These are phyloP conservation scores for Nothocercus nigrocapillus DNA, from an alignment of 2,113 vertebrate species.

Conservation along the genomic window DNA sequence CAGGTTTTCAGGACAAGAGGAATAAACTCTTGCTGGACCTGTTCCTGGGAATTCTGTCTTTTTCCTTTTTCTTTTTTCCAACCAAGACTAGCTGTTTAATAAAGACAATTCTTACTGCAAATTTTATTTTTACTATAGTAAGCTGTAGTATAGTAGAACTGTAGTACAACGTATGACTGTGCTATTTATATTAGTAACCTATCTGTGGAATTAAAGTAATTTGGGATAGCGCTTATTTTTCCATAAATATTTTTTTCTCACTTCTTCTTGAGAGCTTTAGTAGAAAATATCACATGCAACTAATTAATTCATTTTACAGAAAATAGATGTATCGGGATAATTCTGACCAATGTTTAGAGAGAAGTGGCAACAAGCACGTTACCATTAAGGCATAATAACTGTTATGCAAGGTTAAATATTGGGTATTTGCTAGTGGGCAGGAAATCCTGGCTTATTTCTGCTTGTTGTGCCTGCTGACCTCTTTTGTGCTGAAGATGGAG, in stretches of 20 bases:
- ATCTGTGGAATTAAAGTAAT: not conserved
- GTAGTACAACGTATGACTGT: accelerated
- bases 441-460: not conserved
- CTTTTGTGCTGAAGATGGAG: not conserved
- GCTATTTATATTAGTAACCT: not conserved
- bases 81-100: not conserved
- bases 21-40: not conserved
- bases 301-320: not conserved
- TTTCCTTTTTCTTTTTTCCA: too few species aligned
- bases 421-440: not conserved
- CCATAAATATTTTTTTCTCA: not conserved
- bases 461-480: not conserved
- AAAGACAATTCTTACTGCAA: not conserved
- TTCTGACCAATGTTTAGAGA: not conserved
- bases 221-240: not conserved
- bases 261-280: not conserved
- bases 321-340: not conserved
- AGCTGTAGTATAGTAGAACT: not conserved
- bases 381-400: not conserved
- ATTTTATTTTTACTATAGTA: not conserved
- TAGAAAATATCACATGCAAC: not conserved
- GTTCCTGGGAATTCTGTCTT: not conserved
- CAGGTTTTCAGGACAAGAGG: not conserved
- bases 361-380: not conserved
- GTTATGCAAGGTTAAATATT: not conserved